These are phyloP conservation scores for Empidonax traillii DNA, from an alignment of 2,113 vertebrate genomes.

Conservation along the genomic window DNA sequence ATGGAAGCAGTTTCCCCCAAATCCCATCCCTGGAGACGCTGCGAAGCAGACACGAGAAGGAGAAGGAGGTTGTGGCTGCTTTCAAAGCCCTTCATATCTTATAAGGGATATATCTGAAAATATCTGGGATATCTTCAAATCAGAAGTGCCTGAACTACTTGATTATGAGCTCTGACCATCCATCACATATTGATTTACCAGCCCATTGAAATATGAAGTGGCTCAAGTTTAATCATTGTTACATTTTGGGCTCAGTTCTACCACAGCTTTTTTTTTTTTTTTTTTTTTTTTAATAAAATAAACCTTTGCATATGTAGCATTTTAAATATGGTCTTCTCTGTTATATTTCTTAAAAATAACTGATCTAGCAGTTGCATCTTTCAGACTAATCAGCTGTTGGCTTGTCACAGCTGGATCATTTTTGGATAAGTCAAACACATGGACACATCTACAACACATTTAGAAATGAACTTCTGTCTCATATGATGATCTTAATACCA, in stretches of 20 bases:
- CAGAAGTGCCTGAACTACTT: not conserved
- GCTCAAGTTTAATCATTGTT: not conserved
- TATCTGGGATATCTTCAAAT: not conserved
- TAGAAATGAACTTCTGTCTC: not conserved
- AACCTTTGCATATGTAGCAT: not conserved
- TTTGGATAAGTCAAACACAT: not conserved
- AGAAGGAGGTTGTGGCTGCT: slow-evolving; percentile 82
- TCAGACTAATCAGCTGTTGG: not conserved
- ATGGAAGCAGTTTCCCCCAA: slow-evolving; percentile 56
- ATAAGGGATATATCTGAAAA: not conserved
- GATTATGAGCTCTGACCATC: not conserved
- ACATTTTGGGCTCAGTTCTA: not conserved
- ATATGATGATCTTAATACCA: not conserved
- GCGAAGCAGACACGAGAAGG: slow-evolving; percentile 81
- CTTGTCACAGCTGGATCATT: not conserved
- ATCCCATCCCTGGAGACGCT: slow-evolving; percentile 77
- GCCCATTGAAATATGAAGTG: not conserved
- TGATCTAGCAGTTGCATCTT: not conserved
- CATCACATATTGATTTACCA: not conserved
- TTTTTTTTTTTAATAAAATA: not conserved
- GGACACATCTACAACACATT: not conserved
- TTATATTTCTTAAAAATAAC: not conserved
- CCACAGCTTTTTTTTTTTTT: not conserved
- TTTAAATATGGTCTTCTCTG: not conserved
- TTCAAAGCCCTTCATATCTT: slow-evolving; percentile 75